phyloP scores from a whole-genome alignment of 30 jellyfish, hydroid and myxozoan genomes.

The Rhopilema esculentum region DNA sequence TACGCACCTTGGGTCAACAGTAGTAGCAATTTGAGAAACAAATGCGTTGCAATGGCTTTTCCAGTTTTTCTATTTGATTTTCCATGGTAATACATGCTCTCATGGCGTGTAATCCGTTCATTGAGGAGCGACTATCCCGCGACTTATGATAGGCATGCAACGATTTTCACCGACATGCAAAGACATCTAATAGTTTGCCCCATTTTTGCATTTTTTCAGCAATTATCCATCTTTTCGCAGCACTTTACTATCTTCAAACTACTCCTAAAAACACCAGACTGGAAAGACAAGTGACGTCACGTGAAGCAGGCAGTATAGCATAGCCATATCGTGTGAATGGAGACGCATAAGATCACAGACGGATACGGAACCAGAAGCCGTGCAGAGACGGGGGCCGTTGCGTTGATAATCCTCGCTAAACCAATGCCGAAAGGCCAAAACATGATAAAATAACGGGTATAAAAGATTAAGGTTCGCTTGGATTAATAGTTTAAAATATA shows the following conservation, averaged over 20 bases:
- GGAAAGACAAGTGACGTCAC: slow-evolving; percentile 66
- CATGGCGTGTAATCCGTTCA: slow-evolving; percentile 56
- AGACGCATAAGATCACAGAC: slow-evolving; percentile 72
- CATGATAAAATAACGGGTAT: not conserved
- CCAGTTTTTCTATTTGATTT: not conserved
- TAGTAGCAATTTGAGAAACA: not conserved
- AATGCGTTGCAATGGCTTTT: not conserved
- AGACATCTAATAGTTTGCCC: slow-evolving; percentile 1
- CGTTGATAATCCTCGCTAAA: not conserved
- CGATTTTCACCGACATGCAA: not conserved
- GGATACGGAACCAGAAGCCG: slow-evolving; percentile 26
- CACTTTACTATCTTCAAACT: slow-evolving; percentile 13
- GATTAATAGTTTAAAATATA: too few species aligned
- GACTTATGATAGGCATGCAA: slow-evolving; percentile 48
- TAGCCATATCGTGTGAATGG: slow-evolving; percentile 39
- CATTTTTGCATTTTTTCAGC: slow-evolving; percentile 6
- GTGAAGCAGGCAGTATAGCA: slow-evolving; percentile 8
- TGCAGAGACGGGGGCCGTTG: slow-evolving; percentile 47
- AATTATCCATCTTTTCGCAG: slow-evolving; percentile 10
- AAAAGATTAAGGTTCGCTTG: too few species aligned
- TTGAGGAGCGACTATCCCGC: slow-evolving; percentile 26
- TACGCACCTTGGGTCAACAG: slow-evolving; percentile 9
- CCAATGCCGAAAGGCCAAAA: slow-evolving; percentile 36
- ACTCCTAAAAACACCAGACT: slow-evolving; percentile 27
- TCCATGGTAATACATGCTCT: slow-evolving; percentile 53